Evolutionary conservation across 2,113 vertebrate genomes (phyloP).

Genomic region (Sinosuthora webbiana): DNA sequence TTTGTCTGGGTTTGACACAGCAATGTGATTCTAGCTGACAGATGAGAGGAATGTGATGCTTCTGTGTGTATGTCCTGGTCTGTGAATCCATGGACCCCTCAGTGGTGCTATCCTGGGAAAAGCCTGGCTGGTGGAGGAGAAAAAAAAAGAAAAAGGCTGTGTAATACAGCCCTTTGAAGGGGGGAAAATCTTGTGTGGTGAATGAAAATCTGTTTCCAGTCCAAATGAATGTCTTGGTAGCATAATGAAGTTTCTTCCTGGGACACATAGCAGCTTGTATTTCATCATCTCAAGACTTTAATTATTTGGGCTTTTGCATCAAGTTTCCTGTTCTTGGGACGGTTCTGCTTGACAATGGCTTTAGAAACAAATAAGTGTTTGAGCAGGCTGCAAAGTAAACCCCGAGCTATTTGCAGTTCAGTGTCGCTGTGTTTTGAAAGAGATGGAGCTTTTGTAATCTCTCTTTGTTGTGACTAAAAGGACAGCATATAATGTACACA

Average conservation of each 20-base stretch:
- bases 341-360: not conserved
- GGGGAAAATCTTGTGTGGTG: not conserved
- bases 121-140: not conserved
- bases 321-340: not conserved
- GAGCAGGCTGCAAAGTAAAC: not conserved
- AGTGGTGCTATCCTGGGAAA: not conserved
- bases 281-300: not conserved
- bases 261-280: not conserved
- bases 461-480: not conserved
- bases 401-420: not conserved
- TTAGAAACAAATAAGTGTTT: not conserved
- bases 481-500: not conserved
- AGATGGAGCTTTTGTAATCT: not conserved
- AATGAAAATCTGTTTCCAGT: not conserved
- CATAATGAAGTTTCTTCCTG: not conserved
- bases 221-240: not conserved
- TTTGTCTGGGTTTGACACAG: not conserved
- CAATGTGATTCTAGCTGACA: not conserved
- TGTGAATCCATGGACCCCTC: not conserved
- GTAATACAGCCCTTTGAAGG: not conserved
- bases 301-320: not conserved
- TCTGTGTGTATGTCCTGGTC: not conserved
- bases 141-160: not conserved
- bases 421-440: not conserved
- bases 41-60: not conserved